Evolutionary conservation across 1,140 invertebrate species (phyloP).

Genomic region (Tribolium madens): DNA sequence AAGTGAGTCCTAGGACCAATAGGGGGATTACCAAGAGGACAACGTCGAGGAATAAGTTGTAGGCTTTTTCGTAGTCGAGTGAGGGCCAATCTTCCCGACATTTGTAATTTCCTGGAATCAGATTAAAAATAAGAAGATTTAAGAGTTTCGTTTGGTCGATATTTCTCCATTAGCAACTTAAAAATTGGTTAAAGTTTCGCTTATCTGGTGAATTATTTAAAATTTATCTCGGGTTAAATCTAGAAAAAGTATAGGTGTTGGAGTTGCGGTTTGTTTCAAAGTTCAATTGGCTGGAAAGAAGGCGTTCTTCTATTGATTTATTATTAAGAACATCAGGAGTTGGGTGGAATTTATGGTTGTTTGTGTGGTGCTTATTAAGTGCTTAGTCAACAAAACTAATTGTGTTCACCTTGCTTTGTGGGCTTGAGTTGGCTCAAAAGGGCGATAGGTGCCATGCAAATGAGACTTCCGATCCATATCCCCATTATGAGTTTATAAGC

Average conservation of each 20-base stretch:
- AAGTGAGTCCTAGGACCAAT: conserved; percentile 81
- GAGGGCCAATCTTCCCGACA: conserved; percentile 81
- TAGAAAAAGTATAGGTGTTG: not conserved
- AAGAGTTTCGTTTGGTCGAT: not conserved
- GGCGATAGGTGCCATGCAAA: conserved; percentile 75
- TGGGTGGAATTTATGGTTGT: conserved; percentile 3
- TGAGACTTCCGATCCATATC: conserved; percentile 69
- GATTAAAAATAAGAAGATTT: conserved; percentile 8
- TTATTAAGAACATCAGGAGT: conserved; percentile 19
- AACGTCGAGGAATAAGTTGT: conserved; percentile 81
- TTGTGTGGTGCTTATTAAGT: not conserved
- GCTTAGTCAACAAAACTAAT: not conserved
- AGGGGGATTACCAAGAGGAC: conserved; percentile 81
- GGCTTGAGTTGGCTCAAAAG: conserved; percentile 74
- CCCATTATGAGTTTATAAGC: conserved; percentile 71
- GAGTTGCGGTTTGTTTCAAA: conserved; percentile 22
- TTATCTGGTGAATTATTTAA: conserved; percentile 23
- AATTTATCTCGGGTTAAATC: conserved; percentile 8
- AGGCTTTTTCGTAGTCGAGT: conserved; percentile 74
- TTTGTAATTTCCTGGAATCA: conserved; percentile 68
- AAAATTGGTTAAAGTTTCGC: conserved; percentile 25
- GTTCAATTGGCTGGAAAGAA: conserved; percentile 35
- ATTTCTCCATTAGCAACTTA: conserved; percentile 18
- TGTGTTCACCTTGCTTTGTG: conserved; percentile 68
- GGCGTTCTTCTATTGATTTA: conserved; percentile 14